Conservation (phyloP, 1,140 invertebrate genomes). For the Adoxophyes honmai region DNA sequence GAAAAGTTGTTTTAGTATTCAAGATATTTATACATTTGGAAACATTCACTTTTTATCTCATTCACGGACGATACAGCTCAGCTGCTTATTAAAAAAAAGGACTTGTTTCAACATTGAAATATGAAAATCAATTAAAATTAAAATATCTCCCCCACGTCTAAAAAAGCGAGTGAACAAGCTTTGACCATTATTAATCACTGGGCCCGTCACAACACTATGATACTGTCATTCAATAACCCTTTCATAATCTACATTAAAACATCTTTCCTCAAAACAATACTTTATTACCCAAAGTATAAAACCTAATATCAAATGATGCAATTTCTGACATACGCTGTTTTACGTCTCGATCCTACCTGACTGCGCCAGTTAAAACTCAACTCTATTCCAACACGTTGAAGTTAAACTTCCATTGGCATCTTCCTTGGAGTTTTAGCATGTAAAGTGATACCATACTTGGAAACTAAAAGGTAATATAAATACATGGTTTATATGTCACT, state of each 20-base stretch:
- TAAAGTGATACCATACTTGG: not conserved
- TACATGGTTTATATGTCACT: too few species aligned
- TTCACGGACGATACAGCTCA: too few species aligned
- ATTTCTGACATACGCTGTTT: not conserved
- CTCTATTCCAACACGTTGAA: not conserved
- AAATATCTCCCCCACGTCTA: slow-evolving; percentile 11
- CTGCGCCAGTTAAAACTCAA: not conserved
- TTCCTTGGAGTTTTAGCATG: slow-evolving; percentile 1
- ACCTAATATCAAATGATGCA: not conserved
- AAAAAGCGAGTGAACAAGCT: slow-evolving; percentile 15
- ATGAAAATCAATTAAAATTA: slow-evolving; percentile 2
- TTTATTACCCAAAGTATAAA: not conserved
- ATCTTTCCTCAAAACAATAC: not conserved
- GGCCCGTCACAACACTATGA: slow-evolving; percentile 16
- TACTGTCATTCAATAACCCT: slow-evolving; percentile 18
- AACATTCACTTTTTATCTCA: too few species aligned
- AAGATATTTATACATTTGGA: too few species aligned
- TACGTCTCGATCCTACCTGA: not conserved
- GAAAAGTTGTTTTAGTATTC: too few species aligned
- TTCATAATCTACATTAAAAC: slow-evolving; percentile 7
- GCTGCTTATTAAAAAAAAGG: too few species aligned
- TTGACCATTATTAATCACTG: slow-evolving; percentile 17
- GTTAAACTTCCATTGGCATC: not conserved
- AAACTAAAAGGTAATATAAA: too few species aligned
- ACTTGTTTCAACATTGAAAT: too few species aligned